These are phyloP conservation scores for Hiodon tergisus DNA, from an alignment of 2,113 vertebrate species.

Conservation along the genomic window DNA sequence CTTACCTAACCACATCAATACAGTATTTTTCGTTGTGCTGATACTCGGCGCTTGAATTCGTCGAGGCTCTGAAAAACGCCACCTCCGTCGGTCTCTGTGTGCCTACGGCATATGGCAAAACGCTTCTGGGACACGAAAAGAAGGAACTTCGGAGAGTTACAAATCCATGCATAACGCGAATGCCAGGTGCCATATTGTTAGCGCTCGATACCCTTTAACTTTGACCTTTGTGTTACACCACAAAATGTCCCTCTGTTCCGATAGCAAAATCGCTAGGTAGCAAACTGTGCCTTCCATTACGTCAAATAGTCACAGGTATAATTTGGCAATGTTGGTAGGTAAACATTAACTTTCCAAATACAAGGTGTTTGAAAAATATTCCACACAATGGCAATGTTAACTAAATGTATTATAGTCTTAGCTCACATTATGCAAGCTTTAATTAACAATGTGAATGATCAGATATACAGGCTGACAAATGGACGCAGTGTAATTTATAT, in stretches of 20 bases:
- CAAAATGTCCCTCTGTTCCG: slow-evolving; percentile 14
- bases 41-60: slow-evolving; percentile 20
- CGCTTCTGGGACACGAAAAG: slow-evolving; percentile 15
- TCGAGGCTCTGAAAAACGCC: slow-evolving; percentile 34
- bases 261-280: no score
- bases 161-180: slow-evolving; percentile 37
- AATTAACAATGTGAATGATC: no score
- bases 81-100: slow-evolving; percentile 25
- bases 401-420: no score
- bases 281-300: no score
- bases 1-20: slow-evolving; percentile 61
- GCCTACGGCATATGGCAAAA: slow-evolving; percentile 14
- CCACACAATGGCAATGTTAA: no score
- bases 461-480: no score
- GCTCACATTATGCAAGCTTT: no score
- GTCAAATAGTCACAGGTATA: no score
- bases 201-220: slow-evolving; percentile 45
- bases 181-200: slow-evolving; percentile 50
- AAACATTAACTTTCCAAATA: no score
- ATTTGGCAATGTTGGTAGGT: no score
- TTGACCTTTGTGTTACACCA: slow-evolving; percentile 27
- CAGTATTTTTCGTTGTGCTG: slow-evolving; percentile 53
- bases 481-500: no score
- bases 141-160: slow-evolving; percentile 25
- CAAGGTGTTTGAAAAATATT: no score